Evolutionary conservation across 1,140 invertebrate species (phyloP), one percentile per base, ranked within the genome.

Genomic region (Neuroterus valhalla): DNA sequence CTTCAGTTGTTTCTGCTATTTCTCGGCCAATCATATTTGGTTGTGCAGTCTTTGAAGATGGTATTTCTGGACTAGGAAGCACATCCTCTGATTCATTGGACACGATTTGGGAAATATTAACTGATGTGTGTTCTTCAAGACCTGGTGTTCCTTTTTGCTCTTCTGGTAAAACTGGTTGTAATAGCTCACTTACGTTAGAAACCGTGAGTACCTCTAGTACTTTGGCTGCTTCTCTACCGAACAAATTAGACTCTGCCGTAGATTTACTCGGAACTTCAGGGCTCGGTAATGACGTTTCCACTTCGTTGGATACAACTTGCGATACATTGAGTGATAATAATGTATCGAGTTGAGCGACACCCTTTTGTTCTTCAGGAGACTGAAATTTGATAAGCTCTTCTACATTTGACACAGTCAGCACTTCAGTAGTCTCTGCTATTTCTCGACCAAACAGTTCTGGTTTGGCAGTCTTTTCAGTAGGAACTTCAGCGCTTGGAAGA

Each of bases 211-310:
- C 69, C 72, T 89, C 84, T 55, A 50, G 83, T 15, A 78, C 85
- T 73, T 90, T 75, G 0, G 86, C 85, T 5, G 87, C 77, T 79
- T 89, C 84, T 77, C 87, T 84, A 6, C 88, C 85, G 1, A 72
- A 42, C 50, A 85, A 67, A 55, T 70, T 72, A 6, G 77, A 26
- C 38, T 82, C 21, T 38, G 81, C 83, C 19, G n/a, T 68, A 46
- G 81, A 79, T 62, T 71, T 10, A 2, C 12, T 43, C 10, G 83
- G 82, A 17, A 72, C 44, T 50, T 83, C 78, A 14, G 62, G 10
- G 26, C 42, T 72, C 10, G 43, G 26, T 44, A 38, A 38, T 38
- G 31, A 38, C 31, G 10, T 38, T 72, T 85, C 85, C 17, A 43
- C 44, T 66, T 87, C 85, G 15, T 80, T 76, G 17, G 74, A 77